Base-by-base conservation (phyloP, 2,888 invertebrate species). In the Synergus itoensis region DNA sequence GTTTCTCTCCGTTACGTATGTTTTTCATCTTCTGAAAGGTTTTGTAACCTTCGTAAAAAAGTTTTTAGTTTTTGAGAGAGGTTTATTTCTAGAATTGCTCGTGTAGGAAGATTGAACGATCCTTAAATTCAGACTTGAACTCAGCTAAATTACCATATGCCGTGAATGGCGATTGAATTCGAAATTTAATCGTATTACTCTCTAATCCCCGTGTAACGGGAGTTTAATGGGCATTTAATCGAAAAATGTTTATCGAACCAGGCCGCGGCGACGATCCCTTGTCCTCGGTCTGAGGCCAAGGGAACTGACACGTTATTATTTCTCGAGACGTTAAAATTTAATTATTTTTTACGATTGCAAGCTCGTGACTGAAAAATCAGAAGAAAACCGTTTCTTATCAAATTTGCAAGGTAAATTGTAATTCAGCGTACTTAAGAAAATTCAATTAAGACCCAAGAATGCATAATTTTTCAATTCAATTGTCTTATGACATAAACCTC, bases 141-240 rank as follows among this genome's bases (percentile, higher is more conserved):
- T 45, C 73, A 28, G 16, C 43, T 43, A 9, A 80, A 84, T 86
- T 84, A 81, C 36, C 81, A 64, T 77, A 73, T 79, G 69, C 75
- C 79, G 67, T 82, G 79, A 88, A 84, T 84, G 84, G 83, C 85
- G 85, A 87, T 85, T 84, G 84, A 85, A 87, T 87, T 80, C 84
- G 76, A 82, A 78, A 67, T 76, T 77, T 81, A 86, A 89, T 87
- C 85, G 84, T 63, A 83, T 88, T 85, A 87, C 79, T 83, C 84
- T 80, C 82, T 86, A 85, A 86, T 87, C 82, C 82, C 64, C 78
- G 82, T 77, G 84, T 83, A 81, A 84, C 79, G 75, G 43, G 64
- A 28, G 53, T 75, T 78, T 88, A 85, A 89, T 88, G 83, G 85
- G 82, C 81, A 87, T 87, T 88, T 87, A 86, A 88, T 87, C 84